Evolutionary conservation across 2,797 vertebrate genomes (phyloP).

Genomic region (Sitta carolinensis): DNA sequence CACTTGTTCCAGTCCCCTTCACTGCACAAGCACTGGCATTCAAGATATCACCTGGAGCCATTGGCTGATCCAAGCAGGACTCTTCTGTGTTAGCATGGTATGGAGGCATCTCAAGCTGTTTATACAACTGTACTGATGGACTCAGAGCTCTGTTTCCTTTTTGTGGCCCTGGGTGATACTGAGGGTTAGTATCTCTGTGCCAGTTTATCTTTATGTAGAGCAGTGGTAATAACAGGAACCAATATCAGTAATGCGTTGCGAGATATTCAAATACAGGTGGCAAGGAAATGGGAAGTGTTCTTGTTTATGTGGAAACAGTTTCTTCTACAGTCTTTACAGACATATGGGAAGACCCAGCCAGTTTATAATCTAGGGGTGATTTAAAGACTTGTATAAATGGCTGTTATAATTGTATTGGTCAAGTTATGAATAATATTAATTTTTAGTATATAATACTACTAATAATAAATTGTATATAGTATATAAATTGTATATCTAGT

Average conservation of each 20-base stretch:
- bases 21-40: neutral
- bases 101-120: neutral
- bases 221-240: neutral
- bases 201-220: neutral
- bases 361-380: neutral
- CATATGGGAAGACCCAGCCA: neutral
- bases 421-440: neutral
- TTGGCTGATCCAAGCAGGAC: fast-evolving
- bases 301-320: neutral
- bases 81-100: neutral
- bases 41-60: fast-evolving
- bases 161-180: neutral
- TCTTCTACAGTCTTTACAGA: neutral
- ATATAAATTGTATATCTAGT: neutral
- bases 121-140: neutral
- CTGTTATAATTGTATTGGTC: neutral
- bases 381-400: neutral
- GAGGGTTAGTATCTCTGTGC: neutral
- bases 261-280: neutral
- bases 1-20: neutral
- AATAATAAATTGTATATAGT: neutral
- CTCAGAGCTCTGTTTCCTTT: neutral
- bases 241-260: fast-evolving
- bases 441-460: neutral
- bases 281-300: neutral